Percentiles rank a stretch among this genome's conserved stretches.
Conservation (phyloP, 1,140 invertebrate species). For the Branchinecta lynchi region DNA sequence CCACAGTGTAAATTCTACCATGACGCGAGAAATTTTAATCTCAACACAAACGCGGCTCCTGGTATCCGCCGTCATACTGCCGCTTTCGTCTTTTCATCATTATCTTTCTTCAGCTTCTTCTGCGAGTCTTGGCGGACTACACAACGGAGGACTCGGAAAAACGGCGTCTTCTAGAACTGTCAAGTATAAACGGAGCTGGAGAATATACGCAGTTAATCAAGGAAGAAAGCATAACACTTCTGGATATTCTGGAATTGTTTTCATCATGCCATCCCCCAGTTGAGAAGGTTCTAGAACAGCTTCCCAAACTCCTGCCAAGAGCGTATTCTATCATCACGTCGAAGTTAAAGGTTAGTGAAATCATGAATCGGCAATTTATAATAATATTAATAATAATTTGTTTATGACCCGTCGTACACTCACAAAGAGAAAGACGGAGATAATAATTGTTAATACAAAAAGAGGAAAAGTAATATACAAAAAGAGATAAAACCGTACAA, state of each 20-base stretch:
- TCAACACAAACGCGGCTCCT: too few species aligned
- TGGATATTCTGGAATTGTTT: conserved; percentile 49
- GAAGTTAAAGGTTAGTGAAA: conserved; percentile 28
- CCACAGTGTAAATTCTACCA: too few species aligned
- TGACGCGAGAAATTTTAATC: too few species aligned
- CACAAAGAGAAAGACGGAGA: too few species aligned
- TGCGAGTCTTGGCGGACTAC: conserved; percentile 42
- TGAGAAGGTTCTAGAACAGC: conserved; percentile 47
- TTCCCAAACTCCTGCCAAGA: conserved; percentile 53
- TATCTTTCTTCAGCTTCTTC: conserved; percentile 38
- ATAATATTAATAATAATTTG: too few species aligned
- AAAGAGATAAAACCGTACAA: too few species aligned
- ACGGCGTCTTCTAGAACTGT: conserved; percentile 43
- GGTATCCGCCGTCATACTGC: too few species aligned
- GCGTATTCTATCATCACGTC: conserved; percentile 65
- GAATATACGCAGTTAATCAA: conserved; percentile 44
- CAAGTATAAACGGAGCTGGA: conserved; percentile 43
- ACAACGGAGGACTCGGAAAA: conserved; percentile 43
- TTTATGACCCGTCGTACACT: too few species aligned
- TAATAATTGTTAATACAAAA: too few species aligned
- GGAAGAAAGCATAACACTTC: conserved; percentile 38
- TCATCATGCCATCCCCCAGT: conserved; percentile 45
- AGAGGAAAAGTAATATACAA: too few species aligned
- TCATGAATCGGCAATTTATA: too few species aligned
- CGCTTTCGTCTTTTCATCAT: too few species aligned